These are phyloP conservation scores for Pimephales promelas DNA, from an alignment of 2,113 vertebrate genomes.

Conservation along the genomic window DNA sequence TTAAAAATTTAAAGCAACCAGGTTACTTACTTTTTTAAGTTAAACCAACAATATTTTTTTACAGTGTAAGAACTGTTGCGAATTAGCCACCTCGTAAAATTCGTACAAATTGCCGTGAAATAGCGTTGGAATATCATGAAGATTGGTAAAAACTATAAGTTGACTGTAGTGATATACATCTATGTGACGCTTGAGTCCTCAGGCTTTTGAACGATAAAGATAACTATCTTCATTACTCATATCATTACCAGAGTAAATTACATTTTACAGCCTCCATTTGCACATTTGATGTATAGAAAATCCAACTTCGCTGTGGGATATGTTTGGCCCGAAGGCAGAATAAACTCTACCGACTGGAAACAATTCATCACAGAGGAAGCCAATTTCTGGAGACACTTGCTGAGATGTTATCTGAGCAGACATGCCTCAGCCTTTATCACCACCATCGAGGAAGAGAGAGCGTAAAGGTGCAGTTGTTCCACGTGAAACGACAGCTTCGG, in stretches of 20 bases:
- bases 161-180: too few relatives aligned
- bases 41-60: too few relatives aligned
- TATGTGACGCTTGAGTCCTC: background rate
- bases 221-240: background rate
- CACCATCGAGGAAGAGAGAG: slow-evolving; percentile 21
- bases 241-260: background rate
- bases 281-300: background rate
- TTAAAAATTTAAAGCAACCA: too few relatives aligned
- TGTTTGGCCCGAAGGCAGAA: background rate
- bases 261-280: background rate
- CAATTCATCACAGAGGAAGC: slow-evolving; percentile 34
- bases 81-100: too few relatives aligned
- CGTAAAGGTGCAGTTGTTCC: slow-evolving; percentile 29
- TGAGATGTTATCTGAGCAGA: slow-evolving; percentile 40
- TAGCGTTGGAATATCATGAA: too few relatives aligned
- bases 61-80: too few relatives aligned
- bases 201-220: background rate
- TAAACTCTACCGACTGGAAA: background rate
- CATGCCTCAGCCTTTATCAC: slow-evolving; percentile 18
- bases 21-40: too few relatives aligned
- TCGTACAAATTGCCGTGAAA: too few relatives aligned
- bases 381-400: background rate
- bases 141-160: background rate
- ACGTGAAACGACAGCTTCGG: slow-evolving; percentile 20
- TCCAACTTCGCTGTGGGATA: background rate